Evolutionary conservation across 2,888 invertebrate genomes (phyloP).

Genomic region (Leucoptera coffeella): DNA sequence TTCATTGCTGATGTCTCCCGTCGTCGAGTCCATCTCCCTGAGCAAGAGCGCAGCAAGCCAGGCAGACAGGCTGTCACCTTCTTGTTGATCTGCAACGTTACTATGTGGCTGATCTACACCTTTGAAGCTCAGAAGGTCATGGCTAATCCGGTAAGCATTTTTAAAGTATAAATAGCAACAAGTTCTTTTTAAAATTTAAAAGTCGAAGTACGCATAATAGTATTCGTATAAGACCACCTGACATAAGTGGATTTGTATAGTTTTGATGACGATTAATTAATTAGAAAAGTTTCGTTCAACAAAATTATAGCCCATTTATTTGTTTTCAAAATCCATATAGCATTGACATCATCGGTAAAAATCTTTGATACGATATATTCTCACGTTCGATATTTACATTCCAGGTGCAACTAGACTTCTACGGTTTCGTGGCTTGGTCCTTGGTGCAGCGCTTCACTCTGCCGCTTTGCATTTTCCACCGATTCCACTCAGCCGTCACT

Average conservation of each 20-base stretch:
- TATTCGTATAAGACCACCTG: no score
- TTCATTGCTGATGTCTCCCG: conserved; percentile 92
- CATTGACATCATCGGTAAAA: no score
- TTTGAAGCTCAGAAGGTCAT: conserved; percentile 92
- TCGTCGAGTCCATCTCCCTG: conserved; percentile 83
- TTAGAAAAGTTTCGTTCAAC: no score
- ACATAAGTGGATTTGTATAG: no score
- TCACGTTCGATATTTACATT: no score
- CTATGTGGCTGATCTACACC: conserved; percentile 94
- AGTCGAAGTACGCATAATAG: no score
- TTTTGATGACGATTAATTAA: no score
- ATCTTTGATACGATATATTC: no score
- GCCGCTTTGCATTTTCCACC: conserved; percentile 93
- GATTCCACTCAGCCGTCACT: conserved; percentile 92
- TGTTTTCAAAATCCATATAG: no score
- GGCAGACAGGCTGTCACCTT: conserved; percentile 94
- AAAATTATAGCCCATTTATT: no score
- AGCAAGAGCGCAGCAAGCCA: conserved; percentile 90
- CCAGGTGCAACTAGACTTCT: conserved; percentile 80
- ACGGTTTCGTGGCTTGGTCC: conserved; percentile 90
- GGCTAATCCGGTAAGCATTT: conserved; percentile 72
- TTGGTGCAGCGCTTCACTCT: conserved; percentile 88
- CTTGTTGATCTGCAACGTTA: conserved; percentile 89
- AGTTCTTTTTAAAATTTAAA: conserved; percentile 2
- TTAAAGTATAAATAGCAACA: no score